Evolutionary conservation across 2,113 vertebrate species (phyloP).

Genomic region (Boulengeromyrus knoepffleri): DNA sequence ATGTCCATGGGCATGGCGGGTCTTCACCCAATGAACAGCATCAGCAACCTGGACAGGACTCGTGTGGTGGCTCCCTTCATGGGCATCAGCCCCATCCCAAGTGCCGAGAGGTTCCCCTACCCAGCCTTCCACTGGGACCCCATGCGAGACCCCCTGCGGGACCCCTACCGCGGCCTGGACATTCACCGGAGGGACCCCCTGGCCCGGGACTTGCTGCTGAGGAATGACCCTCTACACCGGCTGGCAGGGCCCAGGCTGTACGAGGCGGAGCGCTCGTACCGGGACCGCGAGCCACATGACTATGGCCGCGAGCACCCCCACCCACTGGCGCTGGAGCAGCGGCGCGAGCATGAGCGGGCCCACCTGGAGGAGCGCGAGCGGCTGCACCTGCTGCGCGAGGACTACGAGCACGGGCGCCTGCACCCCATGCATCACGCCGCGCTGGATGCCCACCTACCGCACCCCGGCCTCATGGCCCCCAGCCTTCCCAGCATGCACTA

Average conservation of each 20-base stretch:
- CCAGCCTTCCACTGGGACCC: constrained; percentile 96
- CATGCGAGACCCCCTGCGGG: constrained; percentile 76
- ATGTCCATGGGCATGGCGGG: constrained; percentile 80
- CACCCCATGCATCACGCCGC: constrained; percentile 77
- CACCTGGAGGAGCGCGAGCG: constrained; percentile 83
- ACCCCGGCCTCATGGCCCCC: constrained; percentile 74
- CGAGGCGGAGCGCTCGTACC: constrained; percentile 82
- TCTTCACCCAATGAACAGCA: constrained; percentile 85
- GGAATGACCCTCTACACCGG: constrained; percentile 83
- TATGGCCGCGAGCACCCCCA: constrained; percentile 80
- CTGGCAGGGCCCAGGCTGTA: constrained; percentile 76
- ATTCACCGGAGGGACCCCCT: constrained; percentile 74
- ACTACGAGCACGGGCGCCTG: constrained; percentile 85
- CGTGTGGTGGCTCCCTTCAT: constrained; percentile 93
- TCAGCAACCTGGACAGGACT: constrained; percentile 85
- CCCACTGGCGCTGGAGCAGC: constrained; percentile 73
- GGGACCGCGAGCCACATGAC: constrained; percentile 88
- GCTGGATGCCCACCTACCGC: constrained; percentile 82
- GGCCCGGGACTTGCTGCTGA: constrained; percentile 75
- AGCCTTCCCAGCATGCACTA: constrained; percentile 96
- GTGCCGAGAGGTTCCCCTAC: constrained; percentile 89
- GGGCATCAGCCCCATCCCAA: constrained; percentile 90
- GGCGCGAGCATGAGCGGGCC: constrained; percentile 80
- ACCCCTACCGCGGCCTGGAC: constrained; percentile 87
- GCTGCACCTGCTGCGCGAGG: constrained; percentile 84